Conservation (phyloP, 2,797 vertebrate species). For the Scarus forsteni region DNA sequence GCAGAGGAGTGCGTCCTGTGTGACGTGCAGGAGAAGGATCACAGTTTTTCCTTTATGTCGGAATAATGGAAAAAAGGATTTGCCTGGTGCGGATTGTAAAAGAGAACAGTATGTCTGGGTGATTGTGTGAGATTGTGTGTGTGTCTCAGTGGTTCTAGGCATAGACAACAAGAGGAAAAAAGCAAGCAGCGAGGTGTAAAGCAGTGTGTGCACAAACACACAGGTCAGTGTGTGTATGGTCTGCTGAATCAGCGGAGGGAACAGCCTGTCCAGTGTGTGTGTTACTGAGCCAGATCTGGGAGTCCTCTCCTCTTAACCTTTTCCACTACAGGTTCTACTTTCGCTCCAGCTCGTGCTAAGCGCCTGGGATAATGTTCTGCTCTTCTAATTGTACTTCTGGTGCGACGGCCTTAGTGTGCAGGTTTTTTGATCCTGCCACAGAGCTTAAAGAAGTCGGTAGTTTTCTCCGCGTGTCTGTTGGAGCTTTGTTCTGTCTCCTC, state of each 20-base stretch:
- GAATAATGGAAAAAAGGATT: conserved; percentile 46
- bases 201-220: conserved; percentile 37
- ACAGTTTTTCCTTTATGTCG: conserved; percentile 43
- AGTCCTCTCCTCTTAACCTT: conserved; percentile 73
- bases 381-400: conserved; percentile 57
- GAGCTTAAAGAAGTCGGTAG: conserved; percentile 42
- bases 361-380: conserved; percentile 63
- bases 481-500: background rate
- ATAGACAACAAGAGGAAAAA: conserved; percentile 25
- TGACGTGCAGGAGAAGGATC: conserved; percentile 15
- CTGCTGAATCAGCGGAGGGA: conserved; percentile 50
- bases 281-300: conserved; percentile 46
- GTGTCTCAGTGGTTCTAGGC: conserved; percentile 23
- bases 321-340: conserved; percentile 68
- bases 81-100: conserved; percentile 40
- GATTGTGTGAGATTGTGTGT: conserved; percentile 6
- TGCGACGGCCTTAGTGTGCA: conserved; percentile 40
- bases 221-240: conserved; percentile 37
- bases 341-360: conserved; percentile 63
- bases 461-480: conserved; percentile 1
- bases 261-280: conserved; percentile 70
- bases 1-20: conserved; percentile 3
- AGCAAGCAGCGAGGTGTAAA: conserved; percentile 56
- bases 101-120: conserved; percentile 39
- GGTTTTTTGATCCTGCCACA: conserved; percentile 39